Base-by-base conservation (phyloP, 92 coral and sea anemone species). In the Palythoa heliodiscus region DNA sequence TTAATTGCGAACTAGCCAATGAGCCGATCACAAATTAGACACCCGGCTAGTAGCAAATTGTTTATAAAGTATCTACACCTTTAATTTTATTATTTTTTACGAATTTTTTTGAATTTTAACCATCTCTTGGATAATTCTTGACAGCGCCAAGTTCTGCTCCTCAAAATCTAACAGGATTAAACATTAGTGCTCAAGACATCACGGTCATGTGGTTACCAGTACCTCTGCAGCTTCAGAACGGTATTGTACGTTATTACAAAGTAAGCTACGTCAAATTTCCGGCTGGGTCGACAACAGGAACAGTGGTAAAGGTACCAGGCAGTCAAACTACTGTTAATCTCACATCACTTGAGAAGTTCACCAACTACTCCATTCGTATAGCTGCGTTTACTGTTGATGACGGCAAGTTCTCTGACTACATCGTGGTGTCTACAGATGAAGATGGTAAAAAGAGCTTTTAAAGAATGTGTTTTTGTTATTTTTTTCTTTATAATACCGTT, bases 351-450 rank as follows among this genome's bases (percentile, higher is more conserved):
- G 73, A 80, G 57, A 80, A 80, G 73, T 80, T 80, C 73, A 80
- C 84, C 4, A 80, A 80, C 74, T 80, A 80, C 64, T 80, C 84
- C 63, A 80, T 80, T 67, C 84, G 74, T 11, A 80, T 63, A 64
- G 54, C 74, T 47, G 84, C 84, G 9, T 80, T 80, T 48, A 80
- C 84, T 80, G 43, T 80, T 66, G 84, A 24, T 12, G 15, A 16
- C 24, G 84, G 84, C 11, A 80, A 80, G 61, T 80, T 80, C 23
- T 66, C 84, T 25, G 74, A 80, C 2, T 64, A 47, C 74, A 47
- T 80, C 50, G 84, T 80, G 61, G 84, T 80, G 48, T 80, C 75
- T 43, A 64, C 84, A 47, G 84, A 29, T 0, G 84, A 80, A 52
- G 84, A 67, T 63, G 84, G 84, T 80, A 78, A 37, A 29, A 29